Evolutionary conservation across 92 coral and sea anemone genomes (phyloP).

Genomic region (Galaxea fascicularis): DNA sequence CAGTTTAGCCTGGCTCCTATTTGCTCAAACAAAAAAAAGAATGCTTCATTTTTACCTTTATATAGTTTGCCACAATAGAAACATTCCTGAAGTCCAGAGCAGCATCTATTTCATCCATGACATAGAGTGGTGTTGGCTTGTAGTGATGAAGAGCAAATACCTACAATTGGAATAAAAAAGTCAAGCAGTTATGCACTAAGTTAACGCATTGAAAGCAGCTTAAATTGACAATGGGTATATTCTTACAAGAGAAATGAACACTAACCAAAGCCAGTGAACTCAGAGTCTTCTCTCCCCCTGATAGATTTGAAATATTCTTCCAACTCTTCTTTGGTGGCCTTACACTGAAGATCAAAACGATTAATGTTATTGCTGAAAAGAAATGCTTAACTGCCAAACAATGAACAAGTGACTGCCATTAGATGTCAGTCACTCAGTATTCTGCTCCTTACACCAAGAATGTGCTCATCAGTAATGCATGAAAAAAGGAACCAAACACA

Average conservation of each 20-base stretch:
- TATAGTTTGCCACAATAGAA: slow-evolving; percentile 97
- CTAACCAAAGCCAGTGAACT: slow-evolving; percentile 97
- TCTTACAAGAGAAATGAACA: background rate
- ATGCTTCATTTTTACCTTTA: slow-evolving; percentile 81
- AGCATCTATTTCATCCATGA: slow-evolving; percentile 99
- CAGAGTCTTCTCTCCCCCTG: slow-evolving; percentile 98
- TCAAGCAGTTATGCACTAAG: background rate
- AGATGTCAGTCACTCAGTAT: too few species aligned
- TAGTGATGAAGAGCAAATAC: slow-evolving; percentile 97
- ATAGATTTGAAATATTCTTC: slow-evolving; percentile 97
- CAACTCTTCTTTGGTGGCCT: slow-evolving; percentile 99
- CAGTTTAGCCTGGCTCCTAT: too few species aligned
- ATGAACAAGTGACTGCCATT: too few species aligned
- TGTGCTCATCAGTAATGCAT: too few species aligned
- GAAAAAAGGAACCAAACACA: too few species aligned
- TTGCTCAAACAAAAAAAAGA: too few species aligned
- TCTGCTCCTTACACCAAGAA: too few species aligned
- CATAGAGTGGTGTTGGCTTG: slow-evolving; percentile 98
- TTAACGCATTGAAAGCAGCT: background rate
- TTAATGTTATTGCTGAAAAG: background rate
- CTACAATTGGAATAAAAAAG: slow-evolving; percentile 43
- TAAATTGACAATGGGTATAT: background rate
- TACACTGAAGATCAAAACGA: slow-evolving; percentile 63
- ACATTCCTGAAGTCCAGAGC: slow-evolving; percentile 98
- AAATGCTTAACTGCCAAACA: background rate